Evolutionary conservation across 2,797 vertebrate species (phyloP).

Genomic region (Silurus lanzhouensis): DNA sequence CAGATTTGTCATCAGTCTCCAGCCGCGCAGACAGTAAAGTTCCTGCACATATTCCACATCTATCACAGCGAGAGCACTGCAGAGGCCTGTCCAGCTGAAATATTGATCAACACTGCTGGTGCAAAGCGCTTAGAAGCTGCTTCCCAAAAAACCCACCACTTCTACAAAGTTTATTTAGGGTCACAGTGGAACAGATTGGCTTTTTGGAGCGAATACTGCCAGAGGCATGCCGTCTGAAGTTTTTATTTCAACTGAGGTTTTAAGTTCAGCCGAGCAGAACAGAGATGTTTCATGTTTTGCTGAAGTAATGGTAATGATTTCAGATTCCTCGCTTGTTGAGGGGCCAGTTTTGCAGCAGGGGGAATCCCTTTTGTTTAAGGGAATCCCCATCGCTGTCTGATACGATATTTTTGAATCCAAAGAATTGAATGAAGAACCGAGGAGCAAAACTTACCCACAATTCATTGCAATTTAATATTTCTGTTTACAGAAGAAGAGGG

Average conservation of each 20-base stretch:
- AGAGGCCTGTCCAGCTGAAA: conserved; percentile 48
- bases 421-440: not conserved
- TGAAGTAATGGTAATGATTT: not conserved
- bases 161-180: conserved; percentile 32
- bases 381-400: not conserved
- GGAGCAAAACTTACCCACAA: not conserved
- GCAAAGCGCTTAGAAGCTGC: conserved; percentile 37
- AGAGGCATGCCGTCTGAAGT: conserved; percentile 22
- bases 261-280: conserved; percentile 21
- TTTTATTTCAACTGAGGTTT: conserved; percentile 34
- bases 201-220: conserved; percentile 33
- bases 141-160: conserved; percentile 28
- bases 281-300: not conserved
- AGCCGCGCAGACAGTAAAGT: conserved; percentile 29
- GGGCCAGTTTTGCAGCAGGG: not conserved
- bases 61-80: conserved; percentile 41
- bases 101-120: conserved; percentile 47
- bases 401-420: not conserved
- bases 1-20: conserved; percentile 42
- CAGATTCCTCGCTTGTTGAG: not conserved
- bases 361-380: not conserved
- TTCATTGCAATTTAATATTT: not conserved
- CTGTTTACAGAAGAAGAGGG: not conserved
- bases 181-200: conserved; percentile 41
- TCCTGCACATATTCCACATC: conserved; percentile 35